Base-by-base conservation (phyloP, 35 echinoderm and acorn worm species). In the Amphiura filiformis region DNA sequence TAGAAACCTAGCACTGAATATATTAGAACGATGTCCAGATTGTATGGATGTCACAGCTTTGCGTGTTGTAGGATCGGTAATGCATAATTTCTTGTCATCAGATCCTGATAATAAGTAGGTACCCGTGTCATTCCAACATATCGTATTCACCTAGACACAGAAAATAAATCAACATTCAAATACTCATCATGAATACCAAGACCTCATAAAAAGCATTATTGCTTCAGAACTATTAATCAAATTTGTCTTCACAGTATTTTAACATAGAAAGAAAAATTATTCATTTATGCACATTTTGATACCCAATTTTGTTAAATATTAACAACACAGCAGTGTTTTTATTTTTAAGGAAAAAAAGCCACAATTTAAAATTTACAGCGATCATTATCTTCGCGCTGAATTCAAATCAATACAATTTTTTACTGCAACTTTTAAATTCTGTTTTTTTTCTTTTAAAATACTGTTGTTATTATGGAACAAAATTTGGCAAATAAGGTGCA, bases 1-100 rank as follows among this genome's bases (percentile, higher is more conserved):
- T 65, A 96, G 70, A 37, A 96, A 98, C 76, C 92, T 94, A 78
- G 96, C 96, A 87, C 96, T 94, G 80, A 98, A 98, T 49, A 98
- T 98, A 35, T 98, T 98, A 30, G 96, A 91, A 31, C 90, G 79
- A 65, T 98, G 96, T 17, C 96, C 96, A 76, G 96, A 98, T 9
- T 81, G 41, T n/a, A 93, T 77, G 61, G 40, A 35, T 14, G 93
- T 87, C 15, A 92, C 61, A 31, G 88, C 39, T 64, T 94, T 91
- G 32, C 82, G 84, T 33, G 86, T 91, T 81, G 89, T 86, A 41
- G 92, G 92, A 40, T 94, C 84, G 18, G 96, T 94, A 31, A 98
- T 89, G 56, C 93, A 94, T 23, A 98, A 84, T 76, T 98, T 83
- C 87, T 94, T 98, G 81, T 98, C 96, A 89, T 98, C 96, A 42